Percentiles rank a stretch among this genome's conserved stretches.
Evolutionary conservation across 2,888 invertebrate genomes (phyloP).

Genomic region (Tetrapedia diversipes): DNA sequence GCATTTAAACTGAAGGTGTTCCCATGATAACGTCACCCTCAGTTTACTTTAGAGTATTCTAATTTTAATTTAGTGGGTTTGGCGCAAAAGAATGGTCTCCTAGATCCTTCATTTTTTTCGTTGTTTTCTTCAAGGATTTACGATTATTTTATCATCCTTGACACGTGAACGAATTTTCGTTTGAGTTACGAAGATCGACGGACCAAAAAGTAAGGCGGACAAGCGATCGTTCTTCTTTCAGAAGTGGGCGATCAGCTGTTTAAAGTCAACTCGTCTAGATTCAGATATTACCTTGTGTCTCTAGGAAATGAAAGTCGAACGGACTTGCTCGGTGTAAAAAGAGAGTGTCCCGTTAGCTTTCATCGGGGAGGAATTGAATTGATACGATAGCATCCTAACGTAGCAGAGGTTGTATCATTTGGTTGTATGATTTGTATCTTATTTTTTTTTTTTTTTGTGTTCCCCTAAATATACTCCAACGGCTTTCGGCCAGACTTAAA

Average conservation of each 20-base stretch:
- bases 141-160: no score
- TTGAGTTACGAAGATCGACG: background rate
- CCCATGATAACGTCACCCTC: no score
- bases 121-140: no score
- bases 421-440: background rate
- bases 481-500: constrained; percentile 42
- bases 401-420: background rate
- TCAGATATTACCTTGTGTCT: background rate
- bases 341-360: no score
- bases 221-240: background rate
- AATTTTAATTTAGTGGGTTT: no score
- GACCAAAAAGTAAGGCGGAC: background rate
- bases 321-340: no score
- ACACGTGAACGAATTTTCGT: no score
- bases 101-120: no score
- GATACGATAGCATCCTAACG: background rate
- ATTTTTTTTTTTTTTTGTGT: constrained; percentile 7
- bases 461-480: constrained; percentile 11
- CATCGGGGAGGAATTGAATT: background rate
- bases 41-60: background rate
- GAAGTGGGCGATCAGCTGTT: background rate
- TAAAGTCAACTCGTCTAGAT: background rate
- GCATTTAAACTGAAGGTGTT: no score
- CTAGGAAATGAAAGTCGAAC: background rate
- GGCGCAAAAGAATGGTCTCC: no score